Conservation (phyloP, 2,888 invertebrate species). For the Thecophora atra region DNA sequence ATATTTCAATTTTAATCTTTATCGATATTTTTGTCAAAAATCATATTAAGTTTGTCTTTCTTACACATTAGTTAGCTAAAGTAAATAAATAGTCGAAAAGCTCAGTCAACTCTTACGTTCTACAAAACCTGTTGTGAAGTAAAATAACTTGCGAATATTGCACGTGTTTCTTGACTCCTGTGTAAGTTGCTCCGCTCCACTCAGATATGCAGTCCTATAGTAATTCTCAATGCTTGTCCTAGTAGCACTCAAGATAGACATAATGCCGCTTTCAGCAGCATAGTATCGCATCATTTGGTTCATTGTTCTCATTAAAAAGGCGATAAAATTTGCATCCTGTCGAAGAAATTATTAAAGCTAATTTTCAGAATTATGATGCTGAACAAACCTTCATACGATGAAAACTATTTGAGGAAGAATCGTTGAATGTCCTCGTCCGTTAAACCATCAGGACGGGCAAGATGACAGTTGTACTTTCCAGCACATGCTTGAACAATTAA, state of each 20-base stretch:
- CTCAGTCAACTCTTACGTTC: neutral
- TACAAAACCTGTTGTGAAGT: conserved; percentile 18
- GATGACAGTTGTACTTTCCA: conserved; percentile 9
- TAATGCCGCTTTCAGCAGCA: neutral
- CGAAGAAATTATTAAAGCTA: neutral
- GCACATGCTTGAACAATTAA: conserved; percentile 16
- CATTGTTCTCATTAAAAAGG: neutral
- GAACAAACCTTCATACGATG: conserved; percentile 8
- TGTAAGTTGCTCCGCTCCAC: neutral
- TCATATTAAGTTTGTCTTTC: too few relatives aligned
- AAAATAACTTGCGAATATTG: neutral
- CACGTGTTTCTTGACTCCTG: neutral
- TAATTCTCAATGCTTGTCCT: neutral
- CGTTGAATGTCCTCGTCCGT: neutral
- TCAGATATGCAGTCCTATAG: neutral
- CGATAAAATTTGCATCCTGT: neutral
- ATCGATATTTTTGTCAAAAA: too few relatives aligned
- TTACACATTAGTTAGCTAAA: too few relatives aligned
- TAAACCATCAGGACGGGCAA: neutral
- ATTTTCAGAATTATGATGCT: neutral
- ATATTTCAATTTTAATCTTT: too few relatives aligned
- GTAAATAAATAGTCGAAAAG: too few relatives aligned
- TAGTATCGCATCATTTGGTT: neutral
- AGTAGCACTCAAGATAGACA: neutral
- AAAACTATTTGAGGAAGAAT: conserved; percentile 22